A percentile compares a stretch with the other conserved stretches of the same genome.
These are phyloP conservation scores for Machaerirhynchus nigripectus DNA, from an alignment of 2,113 vertebrate species.

Conservation along the genomic window DNA sequence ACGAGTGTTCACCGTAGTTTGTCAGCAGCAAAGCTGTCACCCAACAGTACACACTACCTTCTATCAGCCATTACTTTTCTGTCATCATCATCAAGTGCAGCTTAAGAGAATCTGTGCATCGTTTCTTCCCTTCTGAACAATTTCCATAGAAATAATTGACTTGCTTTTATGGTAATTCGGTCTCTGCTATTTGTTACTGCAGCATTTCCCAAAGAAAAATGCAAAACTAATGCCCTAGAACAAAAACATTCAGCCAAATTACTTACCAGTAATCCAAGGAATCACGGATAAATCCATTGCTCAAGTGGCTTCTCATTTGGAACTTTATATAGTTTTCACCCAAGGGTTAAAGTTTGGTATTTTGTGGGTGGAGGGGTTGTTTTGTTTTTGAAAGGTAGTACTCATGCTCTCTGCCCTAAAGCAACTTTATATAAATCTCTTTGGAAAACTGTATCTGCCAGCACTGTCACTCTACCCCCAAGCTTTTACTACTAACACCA, in stretches of 20 bases:
- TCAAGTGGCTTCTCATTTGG: slow-evolving; percentile 71
- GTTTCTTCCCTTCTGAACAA: slow-evolving; percentile 17
- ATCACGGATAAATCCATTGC: slow-evolving; percentile 73
- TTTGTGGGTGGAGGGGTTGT: neutral
- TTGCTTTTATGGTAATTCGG: slow-evolving; percentile 39
- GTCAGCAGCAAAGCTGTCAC: slow-evolving; percentile 43
- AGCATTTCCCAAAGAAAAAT: slow-evolving; percentile 44
- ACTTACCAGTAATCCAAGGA: slow-evolving; percentile 64
- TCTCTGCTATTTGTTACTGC: slow-evolving; percentile 12
- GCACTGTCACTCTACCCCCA: neutral
- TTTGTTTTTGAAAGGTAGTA: slow-evolving; percentile 71
- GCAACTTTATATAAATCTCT: slow-evolving; percentile 73
- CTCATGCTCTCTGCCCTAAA: slow-evolving; percentile 60
- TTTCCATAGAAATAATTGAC: slow-evolving; percentile 50
- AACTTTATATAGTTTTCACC: slow-evolving; percentile 69
- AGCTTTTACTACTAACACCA: slow-evolving; percentile 51
- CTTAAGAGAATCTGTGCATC: slow-evolving; percentile 15
- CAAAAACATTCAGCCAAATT: slow-evolving; percentile 71
- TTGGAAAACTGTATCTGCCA: slow-evolving; percentile 63
- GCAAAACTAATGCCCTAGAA: slow-evolving; percentile 75
- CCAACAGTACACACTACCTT: slow-evolving; percentile 24
- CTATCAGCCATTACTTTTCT: slow-evolving; percentile 23
- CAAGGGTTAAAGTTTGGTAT: slow-evolving; percentile 7
- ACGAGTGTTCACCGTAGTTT: neutral
- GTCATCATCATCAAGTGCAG: slow-evolving; percentile 23